These are phyloP conservation scores for Iphiclides podalirius DNA, from an alignment of 2,888 invertebrate species.

Conservation along the genomic window DNA sequence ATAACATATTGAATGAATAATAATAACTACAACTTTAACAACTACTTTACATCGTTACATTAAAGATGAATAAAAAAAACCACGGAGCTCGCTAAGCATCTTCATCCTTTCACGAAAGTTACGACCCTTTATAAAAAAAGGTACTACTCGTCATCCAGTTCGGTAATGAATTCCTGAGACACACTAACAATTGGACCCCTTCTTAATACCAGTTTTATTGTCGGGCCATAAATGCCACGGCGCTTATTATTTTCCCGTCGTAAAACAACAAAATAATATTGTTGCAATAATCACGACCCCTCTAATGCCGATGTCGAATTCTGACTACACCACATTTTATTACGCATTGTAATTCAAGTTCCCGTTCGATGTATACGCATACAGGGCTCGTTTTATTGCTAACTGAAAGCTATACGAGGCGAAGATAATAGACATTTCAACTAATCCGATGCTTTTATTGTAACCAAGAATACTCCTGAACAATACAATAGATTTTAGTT, in stretches of 20 bases:
- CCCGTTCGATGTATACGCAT: constrained; percentile 47
- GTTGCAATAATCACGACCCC: constrained; percentile 63
- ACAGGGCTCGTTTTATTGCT: constrained; percentile 58
- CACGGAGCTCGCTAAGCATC: too few relatives aligned
- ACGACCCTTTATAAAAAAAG: constrained; percentile 19
- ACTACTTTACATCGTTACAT: too few relatives aligned
- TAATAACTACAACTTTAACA: too few relatives aligned
- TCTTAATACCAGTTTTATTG: constrained; percentile 62
- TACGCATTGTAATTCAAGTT: constrained; percentile 61
- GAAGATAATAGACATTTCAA: constrained; percentile 35
- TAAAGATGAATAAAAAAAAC: too few relatives aligned
- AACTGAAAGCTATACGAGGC: constrained; percentile 47
- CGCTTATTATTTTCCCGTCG: constrained; percentile 73
- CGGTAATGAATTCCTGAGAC: constrained; percentile 35
- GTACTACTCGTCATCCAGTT: constrained; percentile 27
- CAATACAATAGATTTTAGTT: constrained; percentile 1
- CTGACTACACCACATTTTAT: constrained; percentile 62
- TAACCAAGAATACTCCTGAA: not conserved
- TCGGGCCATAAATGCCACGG: constrained; percentile 56
- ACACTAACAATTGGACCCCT: constrained; percentile 43
- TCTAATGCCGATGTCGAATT: constrained; percentile 57
- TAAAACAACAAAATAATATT: constrained; percentile 76
- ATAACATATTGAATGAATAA: too few relatives aligned
- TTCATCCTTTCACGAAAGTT: not conserved
- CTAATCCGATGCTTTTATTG: constrained; percentile 28